Evolutionary conservation across 1,140 invertebrate species (phyloP), one percentile per base, ranked within the genome.

Genomic region (Lasioglossum baleicum): DNA sequence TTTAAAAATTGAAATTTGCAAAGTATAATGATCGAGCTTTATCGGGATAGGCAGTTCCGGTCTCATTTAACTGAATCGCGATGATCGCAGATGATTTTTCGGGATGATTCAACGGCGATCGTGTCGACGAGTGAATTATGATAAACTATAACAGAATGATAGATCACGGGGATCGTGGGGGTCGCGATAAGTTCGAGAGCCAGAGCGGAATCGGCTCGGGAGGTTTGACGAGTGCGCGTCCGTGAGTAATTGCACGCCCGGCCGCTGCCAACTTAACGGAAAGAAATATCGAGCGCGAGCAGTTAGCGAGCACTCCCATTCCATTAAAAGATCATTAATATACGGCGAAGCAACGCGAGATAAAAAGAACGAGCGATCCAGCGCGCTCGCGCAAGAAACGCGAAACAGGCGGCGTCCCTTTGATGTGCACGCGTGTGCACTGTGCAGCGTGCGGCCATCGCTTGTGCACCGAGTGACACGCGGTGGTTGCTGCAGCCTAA

Each of bases 301-400:
- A 15, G 42, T 76, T 69, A 69, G 58, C 40, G 66, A 76, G 68
- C 74, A 69, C 65, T 76, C 66, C 53, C 66, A 48, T 69, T 76
- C 51, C 74, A 69, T 76, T 76, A 61, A 76, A 60, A 66, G 22
- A 35, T 76, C 74, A 69, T 76, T 76, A 69, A 76, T 76, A 69
- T 15, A 61, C 42, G 65, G 40, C 65, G 44, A 75, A 58, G 20
- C 22, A 13, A 15, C n/a, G 20, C 35, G 15, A 75, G 20, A n/a
- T 7, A n/a, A n/a, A n/a, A n/a, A n/a, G 56, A n/a, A 58, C 20
- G 17, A 13, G 6, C 53, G 40, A 75, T 75, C 56, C 67, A 35
- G 22, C 40, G 56, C 15, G 35, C 31, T 20, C 40, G 56, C 15
- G 35, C 31, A 69, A 60, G 66, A 68, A 68, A 68, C 31, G 63